Evolutionary conservation across 2,113 vertebrate genomes (phyloP), one percentile per base, ranked within the genome.

Genomic region (Cyanoramphus novaezelandiae): DNA sequence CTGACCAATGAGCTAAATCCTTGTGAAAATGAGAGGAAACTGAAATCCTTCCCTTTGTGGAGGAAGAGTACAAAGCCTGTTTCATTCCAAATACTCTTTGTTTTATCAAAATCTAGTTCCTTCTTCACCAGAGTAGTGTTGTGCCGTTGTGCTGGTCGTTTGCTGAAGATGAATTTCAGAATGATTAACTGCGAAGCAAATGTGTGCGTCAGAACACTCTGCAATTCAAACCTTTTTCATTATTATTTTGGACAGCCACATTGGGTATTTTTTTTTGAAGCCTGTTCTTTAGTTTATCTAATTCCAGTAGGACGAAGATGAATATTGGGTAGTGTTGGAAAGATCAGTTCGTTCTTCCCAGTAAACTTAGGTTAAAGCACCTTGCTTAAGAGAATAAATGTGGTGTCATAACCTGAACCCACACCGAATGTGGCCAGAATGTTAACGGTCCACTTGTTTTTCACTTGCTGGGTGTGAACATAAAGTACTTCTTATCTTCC

Each of bases 21-120:
- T 44, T 2, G 3, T 13, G 39, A 25, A 72, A 39, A 23, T 1
- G 11, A 2, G 2, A 11, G 16, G 16, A 27, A 64, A 24, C 9
- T 4, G 17, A 59, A 64, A 52, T 47, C 43, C 6, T 41, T 4
- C 50, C 4, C 15, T 43, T 71, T 47, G n/a, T 28, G 31, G 16
- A 13, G 7, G 59, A 31, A 19, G 25, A 57, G 8, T 17, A 21
- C 28, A 57, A 71, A 71, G 46, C 11, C 63, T 35, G 0, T 49
- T 79, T 71, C 41, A 27, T 76, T 41, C 57, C 33, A 65, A 15
- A n/a, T 27, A 50, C 33, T 19, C 8, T 14, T 57, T 63, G 18
- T 16, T 43, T 77, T 57, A 5, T 63, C 37, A 37, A n/a, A 67
- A 47, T 43, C 37, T 35, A 19, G 18, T n/a, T 43, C 43, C 39